Percentiles rank a stretch among this genome's conserved stretches.
These are phyloP conservation scores for Proterorhinus semilunaris DNA, from an alignment of 2,113 vertebrate genomes.

Conservation along the genomic window DNA sequence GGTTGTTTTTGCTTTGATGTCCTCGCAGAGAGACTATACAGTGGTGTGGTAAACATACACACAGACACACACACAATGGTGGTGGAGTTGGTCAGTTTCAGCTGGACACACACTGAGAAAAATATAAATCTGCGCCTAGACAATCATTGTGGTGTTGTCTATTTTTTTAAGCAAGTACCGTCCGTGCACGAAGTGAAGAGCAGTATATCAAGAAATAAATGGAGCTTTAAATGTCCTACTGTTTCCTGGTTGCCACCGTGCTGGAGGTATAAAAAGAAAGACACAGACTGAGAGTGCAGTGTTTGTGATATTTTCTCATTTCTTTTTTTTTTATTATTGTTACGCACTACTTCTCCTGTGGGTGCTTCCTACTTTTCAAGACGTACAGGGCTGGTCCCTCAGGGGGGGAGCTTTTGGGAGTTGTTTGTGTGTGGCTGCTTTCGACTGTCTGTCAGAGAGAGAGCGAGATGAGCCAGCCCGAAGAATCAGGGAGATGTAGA, in stretches of 20 bases:
- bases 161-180: constrained; percentile 3
- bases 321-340: constrained; percentile 33
- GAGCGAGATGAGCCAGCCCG: not conserved
- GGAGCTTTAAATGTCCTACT: constrained; percentile 19
- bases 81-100: too few relatives aligned
- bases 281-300: constrained; percentile 12
- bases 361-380: constrained; percentile 44
- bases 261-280: constrained; percentile 28
- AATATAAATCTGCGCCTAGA: too few relatives aligned
- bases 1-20: too few relatives aligned
- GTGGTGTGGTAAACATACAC: too few relatives aligned
- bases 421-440: constrained; percentile 42
- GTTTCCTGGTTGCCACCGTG: constrained; percentile 32
- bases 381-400: constrained; percentile 35
- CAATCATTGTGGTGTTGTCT: not conserved
- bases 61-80: too few relatives aligned
- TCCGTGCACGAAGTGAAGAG: not conserved
- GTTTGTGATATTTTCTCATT: constrained; percentile 53
- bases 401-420: constrained; percentile 34
- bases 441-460: constrained; percentile 43
- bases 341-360: constrained; percentile 45
- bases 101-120: too few relatives aligned
- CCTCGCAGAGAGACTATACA: too few relatives aligned
- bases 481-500: constrained; percentile 14
- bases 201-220: constrained; percentile 22